These are phyloP conservation scores for Trissoscelio sp. DNA, from an alignment of 2,888 invertebrate species.

Conservation along the genomic window DNA sequence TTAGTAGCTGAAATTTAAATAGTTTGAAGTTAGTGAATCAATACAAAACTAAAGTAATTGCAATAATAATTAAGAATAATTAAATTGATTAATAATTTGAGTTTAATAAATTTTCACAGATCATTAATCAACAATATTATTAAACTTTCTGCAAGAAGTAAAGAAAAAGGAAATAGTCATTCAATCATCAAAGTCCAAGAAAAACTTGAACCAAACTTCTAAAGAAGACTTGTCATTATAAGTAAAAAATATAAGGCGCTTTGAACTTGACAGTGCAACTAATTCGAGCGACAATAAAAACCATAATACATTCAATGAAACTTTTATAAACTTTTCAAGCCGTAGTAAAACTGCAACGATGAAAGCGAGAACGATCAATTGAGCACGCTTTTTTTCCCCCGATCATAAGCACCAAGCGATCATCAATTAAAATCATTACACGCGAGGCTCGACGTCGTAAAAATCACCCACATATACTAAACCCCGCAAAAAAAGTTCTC, in stretches of 20 bases:
- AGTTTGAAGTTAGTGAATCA: no score
- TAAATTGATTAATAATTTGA: no score
- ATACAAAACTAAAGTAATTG: no score
- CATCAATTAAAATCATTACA: conserved; percentile 75
- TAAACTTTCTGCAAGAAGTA: no score
- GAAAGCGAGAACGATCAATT: conserved; percentile 78
- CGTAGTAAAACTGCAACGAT: conserved; percentile 57
- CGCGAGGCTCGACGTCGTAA: background rate
- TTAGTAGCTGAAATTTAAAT: no score
- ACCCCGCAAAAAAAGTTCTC: background rate
- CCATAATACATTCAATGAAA: conserved; percentile 47
- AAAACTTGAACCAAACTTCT: background rate
- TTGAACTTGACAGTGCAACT: conserved; percentile 33
- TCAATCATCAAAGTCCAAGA: background rate
- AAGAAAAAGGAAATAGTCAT: no score
- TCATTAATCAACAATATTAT: no score
- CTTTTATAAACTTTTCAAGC: conserved; percentile 37
- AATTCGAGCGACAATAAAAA: conserved; percentile 24
- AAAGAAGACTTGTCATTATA: background rate
- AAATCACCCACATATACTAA: background rate
- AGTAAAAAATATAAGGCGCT: conserved; percentile 8
- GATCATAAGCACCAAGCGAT: conserved; percentile 71
- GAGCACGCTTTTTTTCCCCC: conserved; percentile 71
- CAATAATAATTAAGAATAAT: no score
- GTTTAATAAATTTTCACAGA: no score